Base-by-base conservation (phyloP, 2,797 vertebrate genomes). In the Onychomys torridus region DNA sequence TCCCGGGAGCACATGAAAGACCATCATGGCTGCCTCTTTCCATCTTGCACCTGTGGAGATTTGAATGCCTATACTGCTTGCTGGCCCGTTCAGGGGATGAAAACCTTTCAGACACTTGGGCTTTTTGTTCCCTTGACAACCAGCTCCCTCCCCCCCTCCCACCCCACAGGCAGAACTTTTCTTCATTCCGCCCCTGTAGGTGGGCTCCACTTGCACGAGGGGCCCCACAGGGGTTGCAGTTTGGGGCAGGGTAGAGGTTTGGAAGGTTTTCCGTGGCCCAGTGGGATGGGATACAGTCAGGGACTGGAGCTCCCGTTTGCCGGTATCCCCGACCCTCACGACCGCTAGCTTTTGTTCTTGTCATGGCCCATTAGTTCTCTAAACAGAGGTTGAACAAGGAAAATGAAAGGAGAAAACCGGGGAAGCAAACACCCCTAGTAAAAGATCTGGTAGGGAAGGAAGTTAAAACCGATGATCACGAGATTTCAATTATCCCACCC, bases 361-460 rank as follows among this genome's bases (percentile, higher is more conserved):
- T 46, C 65, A 46, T 5, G 23, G 91, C 23, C 84, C 46, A 75
- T 90, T 92, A 71, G 69, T 46, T 95, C 78, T n/a, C 49, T 71
- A 55, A 90, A 82, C 5, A 89, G 88, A 96, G 61, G 23, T 5
- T 94, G 87, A 85, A 52, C 32, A 77, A 57, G 91, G 83, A 95
- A 92, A 92, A 94, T 16, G 21, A 94, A 96, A 96, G 82, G 52
- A 94, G 85, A 40, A 86, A 96, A 94, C 87, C 32, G 55, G 82
- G 63, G 55, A 96, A 82, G 67, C 17, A 16, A 92, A 89, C 21
- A 61, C 67, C 43, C 86, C 88, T 65, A 32, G 59, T 46, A 16
- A 93, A 95, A 96, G 85, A 27, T 89, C 90, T 95, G n/a, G 27
- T 77, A 32, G 34, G 67, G 43, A 95, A 93, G 75, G 90, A 75